Conservation (phyloP, 64 coral and sea anemone species). For the Trachythela sp. region DNA sequence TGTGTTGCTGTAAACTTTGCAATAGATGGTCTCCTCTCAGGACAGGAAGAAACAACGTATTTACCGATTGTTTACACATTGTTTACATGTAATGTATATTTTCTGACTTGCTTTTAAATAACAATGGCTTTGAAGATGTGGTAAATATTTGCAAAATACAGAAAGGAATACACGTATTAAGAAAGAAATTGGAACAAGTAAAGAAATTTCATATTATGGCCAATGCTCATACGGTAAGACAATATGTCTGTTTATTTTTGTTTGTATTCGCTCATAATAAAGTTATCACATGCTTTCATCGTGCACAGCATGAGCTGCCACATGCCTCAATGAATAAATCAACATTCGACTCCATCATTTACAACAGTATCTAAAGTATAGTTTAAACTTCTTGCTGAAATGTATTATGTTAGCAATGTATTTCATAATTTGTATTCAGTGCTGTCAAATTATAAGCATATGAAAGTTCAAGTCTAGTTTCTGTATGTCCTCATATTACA, state of each 20-base stretch:
- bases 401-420: not conserved
- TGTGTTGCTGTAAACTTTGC: no score
- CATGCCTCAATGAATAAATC: not conserved
- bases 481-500: not conserved
- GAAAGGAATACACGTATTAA: no score
- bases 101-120: no score
- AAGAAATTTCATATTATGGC: no score
- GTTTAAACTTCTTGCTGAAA: not conserved
- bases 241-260: not conserved
- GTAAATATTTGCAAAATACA: no score
- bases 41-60: no score
- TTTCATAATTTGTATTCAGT: not conserved
- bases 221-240: not conserved
- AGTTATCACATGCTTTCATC: not conserved
- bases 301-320: not conserved
- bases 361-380: not conserved
- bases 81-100: no score
- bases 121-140: no score
- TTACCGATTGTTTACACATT: no score
- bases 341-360: not conserved
- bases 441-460: not conserved
- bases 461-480: not conserved
- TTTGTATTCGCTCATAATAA: not conserved
- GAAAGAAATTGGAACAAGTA: no score
- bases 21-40: no score